Percentiles rank a stretch among this genome's conserved stretches.
These are phyloP conservation scores for Semicossyphus pulcher DNA, from an alignment of 2,113 vertebrate species.

Conservation along the genomic window DNA sequence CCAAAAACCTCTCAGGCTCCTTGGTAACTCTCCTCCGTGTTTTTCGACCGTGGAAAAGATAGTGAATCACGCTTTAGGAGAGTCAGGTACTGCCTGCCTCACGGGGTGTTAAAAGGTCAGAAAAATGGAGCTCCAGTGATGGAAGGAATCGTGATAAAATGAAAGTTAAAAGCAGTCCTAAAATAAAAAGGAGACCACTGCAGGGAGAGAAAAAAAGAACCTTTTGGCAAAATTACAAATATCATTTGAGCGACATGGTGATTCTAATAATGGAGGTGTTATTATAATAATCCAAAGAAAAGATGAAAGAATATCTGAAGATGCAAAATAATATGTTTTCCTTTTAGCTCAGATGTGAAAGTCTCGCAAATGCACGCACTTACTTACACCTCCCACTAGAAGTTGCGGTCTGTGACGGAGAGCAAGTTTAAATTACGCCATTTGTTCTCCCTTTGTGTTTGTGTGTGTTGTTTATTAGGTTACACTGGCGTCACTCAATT, in stretches of 20 bases:
- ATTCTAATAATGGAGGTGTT: too few relatives aligned
- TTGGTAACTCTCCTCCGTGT: not conserved
- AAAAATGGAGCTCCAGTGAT: slow-evolving; percentile 17
- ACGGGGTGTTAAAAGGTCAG: slow-evolving; percentile 45
- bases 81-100: slow-evolving; percentile 13
- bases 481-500: not conserved
- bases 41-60: not conserved
- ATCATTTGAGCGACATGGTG: too few relatives aligned
- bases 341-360: too few relatives aligned
- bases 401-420: not conserved
- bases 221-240: too few relatives aligned
- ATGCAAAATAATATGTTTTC: too few relatives aligned
- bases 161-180: slow-evolving; percentile 26
- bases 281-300: too few relatives aligned
- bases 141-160: slow-evolving; percentile 32
- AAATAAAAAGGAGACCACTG: slow-evolving; percentile 24
- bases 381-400: not conserved
- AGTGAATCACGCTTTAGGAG: slow-evolving; percentile 2
- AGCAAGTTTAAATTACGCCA: not conserved
- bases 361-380: not conserved
- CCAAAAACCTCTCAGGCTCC: not conserved
- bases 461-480: not conserved
- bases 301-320: too few relatives aligned
- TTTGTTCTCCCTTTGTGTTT: not conserved
- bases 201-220: too few relatives aligned